Base-by-base conservation (phyloP, 2,113 vertebrate genomes). In the Addax nasomaculatus region DNA sequence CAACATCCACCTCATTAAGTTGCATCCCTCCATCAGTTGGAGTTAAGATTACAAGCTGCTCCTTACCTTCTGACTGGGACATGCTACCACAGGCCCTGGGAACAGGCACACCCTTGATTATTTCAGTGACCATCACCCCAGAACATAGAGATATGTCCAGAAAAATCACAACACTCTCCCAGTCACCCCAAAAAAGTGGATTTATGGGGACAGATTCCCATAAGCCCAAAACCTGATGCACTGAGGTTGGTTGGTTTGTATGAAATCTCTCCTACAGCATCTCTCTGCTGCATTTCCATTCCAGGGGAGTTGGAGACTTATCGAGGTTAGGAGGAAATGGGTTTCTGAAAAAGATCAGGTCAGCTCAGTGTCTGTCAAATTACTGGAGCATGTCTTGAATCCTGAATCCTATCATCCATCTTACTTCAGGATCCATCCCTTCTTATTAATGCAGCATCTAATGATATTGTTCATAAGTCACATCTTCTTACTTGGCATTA, bases 311-410 rank as follows among this genome's bases (percentile, higher is more conserved):
- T 30, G 14, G 33, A 70, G n/a, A 64, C 27, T 96, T 96, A 94
- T 93, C 3, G 1, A 83, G 73, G 70, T 90, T 60, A 93, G 45
- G 47, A 95, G 78, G 53, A 96, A 97, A 96, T 86, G 60, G 64
- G 45, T 97, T 95, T 97, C 90, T 97, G 15, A 86, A 76, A 86
- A 55, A 95, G 81, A 95, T 79, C 58, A n/a, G 64, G 45, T 79
- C 83, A 85, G 53, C 51, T 89, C 57, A 47, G 57, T 36, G 45
- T 81, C 91, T 96, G 80, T 93, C 81, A 70, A 29, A 84, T 96
- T 80, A 62, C 57, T 57, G 43, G 89, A 36, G 80, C 62, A 43
- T 53, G 21, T 76, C 95, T 85, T 81, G 96, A 96, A 96, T 96
- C 93, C 55, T 53, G 79, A 96, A 95, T 93, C 84, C 60, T 73